phyloP scores from a whole-genome alignment of 2,797 vertebrate species.

The Sebastolobus altivelis region DNA sequence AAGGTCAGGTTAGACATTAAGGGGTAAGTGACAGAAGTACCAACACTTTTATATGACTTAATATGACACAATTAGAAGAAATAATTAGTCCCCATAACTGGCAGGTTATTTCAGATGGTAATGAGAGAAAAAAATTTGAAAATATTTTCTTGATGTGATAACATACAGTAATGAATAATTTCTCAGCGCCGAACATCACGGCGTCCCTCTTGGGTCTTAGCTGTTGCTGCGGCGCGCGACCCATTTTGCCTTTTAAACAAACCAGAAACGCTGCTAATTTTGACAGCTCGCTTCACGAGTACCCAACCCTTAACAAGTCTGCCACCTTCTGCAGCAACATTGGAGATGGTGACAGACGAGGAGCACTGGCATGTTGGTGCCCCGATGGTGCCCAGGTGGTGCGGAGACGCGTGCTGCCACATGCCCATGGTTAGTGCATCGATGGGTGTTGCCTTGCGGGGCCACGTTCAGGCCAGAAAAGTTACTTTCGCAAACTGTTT shows the following conservation, averaged over 20 bases:
- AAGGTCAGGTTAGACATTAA: slow-evolving; percentile 72
- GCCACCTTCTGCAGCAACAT: slow-evolving; percentile 72
- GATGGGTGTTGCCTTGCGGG: slow-evolving; percentile 7
- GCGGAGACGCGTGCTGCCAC: slow-evolving; percentile 63
- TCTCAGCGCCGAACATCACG: slow-evolving; percentile 42
- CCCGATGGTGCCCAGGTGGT: slow-evolving; percentile 76
- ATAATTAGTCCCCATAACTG: slow-evolving; percentile 68
- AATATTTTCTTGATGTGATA: slow-evolving; percentile 66
- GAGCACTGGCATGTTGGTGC: slow-evolving; percentile 61
- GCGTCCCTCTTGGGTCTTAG: slow-evolving; percentile 70
- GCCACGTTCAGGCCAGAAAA: slow-evolving; percentile 30
- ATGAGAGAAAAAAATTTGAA: slow-evolving; percentile 52
- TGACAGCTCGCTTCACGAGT: slow-evolving; percentile 75
- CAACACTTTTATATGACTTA: slow-evolving; percentile 68
- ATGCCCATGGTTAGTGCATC: slow-evolving; percentile 48
- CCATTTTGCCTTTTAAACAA: slow-evolving; percentile 70
- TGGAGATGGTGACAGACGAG: slow-evolving; percentile 74
- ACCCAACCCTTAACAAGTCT: slow-evolving; percentile 71
- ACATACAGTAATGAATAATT: slow-evolving; percentile 65
- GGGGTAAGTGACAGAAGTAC: slow-evolving; percentile 70
- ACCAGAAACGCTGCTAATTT: slow-evolving; percentile 76
- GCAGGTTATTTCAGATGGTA: slow-evolving; percentile 60
- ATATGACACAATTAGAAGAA: slow-evolving; percentile 62
- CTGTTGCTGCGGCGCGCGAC: slow-evolving; percentile 65
- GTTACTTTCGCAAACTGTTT: slow-evolving; percentile 36